Evolutionary conservation across 2,888 invertebrate genomes (phyloP).

Genomic region (Eudemis profundana): DNA sequence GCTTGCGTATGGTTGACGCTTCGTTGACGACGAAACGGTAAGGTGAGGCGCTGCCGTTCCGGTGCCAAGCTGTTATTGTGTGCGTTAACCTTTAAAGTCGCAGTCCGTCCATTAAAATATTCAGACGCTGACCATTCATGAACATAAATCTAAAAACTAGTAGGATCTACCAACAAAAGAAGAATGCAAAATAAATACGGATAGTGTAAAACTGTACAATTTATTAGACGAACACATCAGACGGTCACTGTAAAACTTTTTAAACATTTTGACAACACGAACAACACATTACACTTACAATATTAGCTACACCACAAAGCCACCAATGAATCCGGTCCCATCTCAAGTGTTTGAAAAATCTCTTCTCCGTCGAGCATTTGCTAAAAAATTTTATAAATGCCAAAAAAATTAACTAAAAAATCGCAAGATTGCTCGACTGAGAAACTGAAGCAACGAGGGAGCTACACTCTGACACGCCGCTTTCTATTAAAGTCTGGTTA

Average conservation of each 20-base stretch:
- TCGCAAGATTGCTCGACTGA: conserved; percentile 70
- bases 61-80: too few species aligned
- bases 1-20: too few species aligned
- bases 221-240: conserved; percentile 66
- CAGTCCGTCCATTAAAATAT: too few species aligned
- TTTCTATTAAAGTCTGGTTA: conserved; percentile 11
- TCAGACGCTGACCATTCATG: too few species aligned
- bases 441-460: conserved; percentile 53
- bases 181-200: conserved; percentile 32
- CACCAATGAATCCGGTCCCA: conserved; percentile 53
- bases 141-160: background rate
- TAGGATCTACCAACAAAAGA: conserved; percentile 39
- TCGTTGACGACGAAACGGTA: too few species aligned
- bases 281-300: conserved; percentile 75
- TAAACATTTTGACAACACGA: conserved; percentile 63
- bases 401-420: conserved; percentile 51
- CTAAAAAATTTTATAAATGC: conserved; percentile 62
- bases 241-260: conserved; percentile 65
- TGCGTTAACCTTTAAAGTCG: too few species aligned
- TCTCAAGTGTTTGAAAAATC: conserved; percentile 39
- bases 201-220: conserved; percentile 57
- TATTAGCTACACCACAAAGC: conserved; percentile 45
- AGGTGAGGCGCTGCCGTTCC: too few species aligned
- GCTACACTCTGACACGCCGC: conserved; percentile 30
- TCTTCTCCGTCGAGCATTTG: conserved; percentile 70